A percentile compares a stretch with the other conserved stretches of the same genome.
These are phyloP conservation scores for Acipenser ruthenus DNA, from an alignment of 2,797 vertebrate species.

Conservation along the genomic window DNA sequence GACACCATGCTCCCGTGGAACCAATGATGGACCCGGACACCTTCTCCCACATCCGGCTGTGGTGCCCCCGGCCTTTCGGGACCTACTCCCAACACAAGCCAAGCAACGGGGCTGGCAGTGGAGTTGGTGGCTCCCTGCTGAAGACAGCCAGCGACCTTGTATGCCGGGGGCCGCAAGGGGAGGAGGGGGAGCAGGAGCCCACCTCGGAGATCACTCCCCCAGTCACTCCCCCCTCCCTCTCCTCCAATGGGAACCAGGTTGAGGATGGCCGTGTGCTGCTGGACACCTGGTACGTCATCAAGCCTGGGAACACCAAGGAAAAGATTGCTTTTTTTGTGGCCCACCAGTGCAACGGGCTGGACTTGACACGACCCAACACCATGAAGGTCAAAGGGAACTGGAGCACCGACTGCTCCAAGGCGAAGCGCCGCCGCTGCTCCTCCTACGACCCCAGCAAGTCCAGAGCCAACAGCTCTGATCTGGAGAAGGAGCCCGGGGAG, in stretches of 20 bases:
- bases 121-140: slow-evolving; percentile 42
- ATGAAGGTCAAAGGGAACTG: slow-evolving; percentile 94
- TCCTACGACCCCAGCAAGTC: slow-evolving; percentile 70
- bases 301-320: slow-evolving; percentile 94
- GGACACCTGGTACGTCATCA: slow-evolving; percentile 96
- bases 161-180: slow-evolving; percentile 33
- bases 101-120: slow-evolving; percentile 49
- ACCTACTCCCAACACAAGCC: slow-evolving; percentile 84
- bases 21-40: slow-evolving; percentile 80
- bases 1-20: slow-evolving; percentile 21
- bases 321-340: slow-evolving; percentile 95
- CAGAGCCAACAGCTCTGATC: slow-evolving; percentile 28
- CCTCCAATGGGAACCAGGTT: slow-evolving; percentile 45
- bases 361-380: slow-evolving; percentile 65
- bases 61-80: slow-evolving; percentile 89
- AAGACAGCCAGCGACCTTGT: slow-evolving; percentile 49
- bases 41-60: slow-evolving; percentile 87
- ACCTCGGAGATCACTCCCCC: slow-evolving; percentile 69
- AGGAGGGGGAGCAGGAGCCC: slow-evolving; percentile 45
- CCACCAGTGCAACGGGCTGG: slow-evolving; percentile 77
- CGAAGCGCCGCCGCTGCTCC: slow-evolving; percentile 82
- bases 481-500: slow-evolving; percentile 19
- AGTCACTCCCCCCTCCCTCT: slow-evolving; percentile 47
- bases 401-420: slow-evolving; percentile 84
- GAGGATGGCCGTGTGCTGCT: slow-evolving; percentile 84